Evolutionary conservation across 2,113 vertebrate genomes (phyloP).

Genomic region (Vanacampus margaritifer): DNA sequence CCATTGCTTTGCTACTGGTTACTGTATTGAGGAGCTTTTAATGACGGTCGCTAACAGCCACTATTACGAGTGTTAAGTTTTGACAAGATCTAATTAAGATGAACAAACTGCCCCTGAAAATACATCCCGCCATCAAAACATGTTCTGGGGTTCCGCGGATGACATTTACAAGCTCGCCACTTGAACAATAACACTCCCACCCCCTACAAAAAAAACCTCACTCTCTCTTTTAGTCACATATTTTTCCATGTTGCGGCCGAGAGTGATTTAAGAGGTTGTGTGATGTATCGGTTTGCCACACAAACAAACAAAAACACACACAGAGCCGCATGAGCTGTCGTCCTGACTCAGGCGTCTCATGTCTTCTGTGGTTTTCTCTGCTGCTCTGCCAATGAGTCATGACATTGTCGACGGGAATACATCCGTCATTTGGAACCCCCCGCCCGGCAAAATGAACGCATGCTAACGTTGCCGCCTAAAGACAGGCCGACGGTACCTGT

Average conservation of each 20-base stretch:
- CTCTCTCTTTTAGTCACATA: constrained; percentile 24
- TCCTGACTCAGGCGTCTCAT: constrained; percentile 28
- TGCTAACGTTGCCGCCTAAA: constrained; percentile 51
- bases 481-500: constrained; percentile 76
- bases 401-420: constrained; percentile 51
- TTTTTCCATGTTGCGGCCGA: constrained; percentile 8
- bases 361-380: constrained; percentile 48
- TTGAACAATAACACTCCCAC: constrained; percentile 29
- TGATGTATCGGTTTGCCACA: constrained; percentile 46
- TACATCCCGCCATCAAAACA: constrained; percentile 21
- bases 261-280: constrained; percentile 48
- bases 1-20: not conserved
- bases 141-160: constrained; percentile 22
- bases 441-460: constrained; percentile 32
- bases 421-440: constrained; percentile 36
- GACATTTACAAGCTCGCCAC: constrained; percentile 52
- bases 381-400: constrained; percentile 53
- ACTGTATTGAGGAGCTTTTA: not conserved
- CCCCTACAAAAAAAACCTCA: constrained; percentile 27
- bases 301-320: constrained; percentile 16
- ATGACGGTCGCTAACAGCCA: not conserved
- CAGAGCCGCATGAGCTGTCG: constrained; percentile 18
- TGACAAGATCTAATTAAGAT: constrained; percentile 14
- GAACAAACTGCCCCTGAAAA: constrained; percentile 16
- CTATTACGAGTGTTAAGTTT: not conserved